Evolutionary conservation across 2,888 invertebrate genomes (phyloP).

Genomic region (Achlya flavicornis): DNA sequence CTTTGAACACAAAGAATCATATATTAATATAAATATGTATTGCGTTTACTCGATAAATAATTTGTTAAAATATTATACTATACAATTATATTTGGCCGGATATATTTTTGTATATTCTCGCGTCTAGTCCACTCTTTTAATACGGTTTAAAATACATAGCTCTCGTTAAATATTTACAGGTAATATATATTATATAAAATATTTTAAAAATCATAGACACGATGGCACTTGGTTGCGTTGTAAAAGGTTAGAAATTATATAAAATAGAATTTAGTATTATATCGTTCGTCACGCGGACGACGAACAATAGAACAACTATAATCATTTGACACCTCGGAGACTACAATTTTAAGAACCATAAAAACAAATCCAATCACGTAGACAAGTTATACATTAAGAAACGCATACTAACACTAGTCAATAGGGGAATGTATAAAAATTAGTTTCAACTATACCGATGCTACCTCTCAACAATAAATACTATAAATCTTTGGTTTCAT

Average conservation of each 20-base stretch:
- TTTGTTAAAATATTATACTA: constrained; percentile 32
- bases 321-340: constrained; percentile 57
- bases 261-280: constrained; percentile 49
- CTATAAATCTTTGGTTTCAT: constrained; percentile 82
- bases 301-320: constrained; percentile 16
- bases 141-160: constrained; percentile 46
- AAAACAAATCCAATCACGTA: constrained; percentile 15
- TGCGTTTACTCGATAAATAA: constrained; percentile 47
- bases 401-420: neutral
- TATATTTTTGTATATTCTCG: constrained; percentile 51
- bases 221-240: constrained; percentile 82
- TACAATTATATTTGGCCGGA: constrained; percentile 63
- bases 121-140: constrained; percentile 65
- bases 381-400: too few species aligned
- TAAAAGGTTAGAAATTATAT: constrained; percentile 57
- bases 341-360: constrained; percentile 32
- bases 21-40: constrained; percentile 51
- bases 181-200: constrained; percentile 63
- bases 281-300: constrained; percentile 35
- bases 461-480: constrained; percentile 79
- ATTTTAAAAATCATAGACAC: constrained; percentile 75
- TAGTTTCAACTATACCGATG: constrained; percentile 72
- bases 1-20: constrained; percentile 39
- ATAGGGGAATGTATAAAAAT: constrained; percentile 75
- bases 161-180: constrained; percentile 72